Evolutionary conservation across 1,140 invertebrate genomes (phyloP).

Genomic region (Micrasema longulum): DNA sequence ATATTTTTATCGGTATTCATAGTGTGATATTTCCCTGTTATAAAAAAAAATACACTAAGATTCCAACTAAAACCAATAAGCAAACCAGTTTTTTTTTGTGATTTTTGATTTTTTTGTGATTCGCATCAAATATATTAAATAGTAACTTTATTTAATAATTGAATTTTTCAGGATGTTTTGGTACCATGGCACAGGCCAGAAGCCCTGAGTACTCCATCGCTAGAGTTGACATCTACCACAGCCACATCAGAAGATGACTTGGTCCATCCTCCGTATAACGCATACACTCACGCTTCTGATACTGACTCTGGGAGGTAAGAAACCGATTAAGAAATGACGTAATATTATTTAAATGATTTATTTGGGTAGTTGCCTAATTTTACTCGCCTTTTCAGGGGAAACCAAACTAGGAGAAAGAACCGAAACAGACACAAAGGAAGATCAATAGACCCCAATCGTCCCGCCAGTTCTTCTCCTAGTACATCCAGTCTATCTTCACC

Average conservation of each 20-base stretch:
- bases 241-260: conserved; percentile 72
- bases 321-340: too few species aligned
- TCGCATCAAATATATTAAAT: background rate
- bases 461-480: conserved; percentile 75
- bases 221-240: conserved; percentile 72
- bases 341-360: too few species aligned
- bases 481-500: conserved; percentile 89
- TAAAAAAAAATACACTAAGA: too few species aligned
- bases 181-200: conserved; percentile 92
- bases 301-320: conserved; percentile 64
- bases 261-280: conserved; percentile 71
- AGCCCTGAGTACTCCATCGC: conserved; percentile 73
- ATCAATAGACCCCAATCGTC: conserved; percentile 62
- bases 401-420: conserved; percentile 64
- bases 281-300: conserved; percentile 75
- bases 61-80: too few species aligned
- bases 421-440: conserved; percentile 63
- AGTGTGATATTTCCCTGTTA: too few species aligned
- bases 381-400: conserved; percentile 55
- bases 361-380: too few species aligned
- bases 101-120: too few species aligned
- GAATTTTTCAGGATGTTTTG: conserved; percentile 85
- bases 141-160: conserved; percentile 41
- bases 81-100: too few species aligned
- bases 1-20: too few species aligned